Conservation (phyloP, 2,888 invertebrate species). For the Cyclophora punctaria region DNA sequence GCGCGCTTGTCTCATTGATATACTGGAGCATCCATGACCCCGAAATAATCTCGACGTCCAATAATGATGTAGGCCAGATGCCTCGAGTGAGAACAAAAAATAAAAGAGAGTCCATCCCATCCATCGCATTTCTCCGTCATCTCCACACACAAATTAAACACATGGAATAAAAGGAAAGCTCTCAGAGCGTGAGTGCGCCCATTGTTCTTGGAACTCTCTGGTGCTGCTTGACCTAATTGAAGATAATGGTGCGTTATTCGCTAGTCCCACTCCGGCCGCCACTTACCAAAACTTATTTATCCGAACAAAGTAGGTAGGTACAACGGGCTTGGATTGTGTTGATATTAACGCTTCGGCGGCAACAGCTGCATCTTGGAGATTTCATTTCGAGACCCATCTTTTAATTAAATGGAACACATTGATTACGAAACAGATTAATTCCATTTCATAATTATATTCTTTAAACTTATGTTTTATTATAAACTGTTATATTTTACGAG, state of each 20-base stretch:
- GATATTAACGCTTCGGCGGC: conserved; percentile 11
- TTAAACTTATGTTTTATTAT: no score
- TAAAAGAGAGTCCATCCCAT: conserved; percentile 35
- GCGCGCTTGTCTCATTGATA: conserved; percentile 30
- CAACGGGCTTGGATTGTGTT: conserved; percentile 20
- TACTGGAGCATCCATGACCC: conserved; percentile 25
- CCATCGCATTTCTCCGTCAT: conserved; percentile 52
- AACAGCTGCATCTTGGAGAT: conserved; percentile 17
- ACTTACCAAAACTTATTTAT: conserved; percentile 53
- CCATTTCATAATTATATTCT: no score
- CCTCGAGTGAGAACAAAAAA: conserved; percentile 34
- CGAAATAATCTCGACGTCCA: conserved; percentile 28
- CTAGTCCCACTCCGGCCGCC: conserved; percentile 47
- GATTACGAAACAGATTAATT: no score
- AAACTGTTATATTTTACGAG: no score
- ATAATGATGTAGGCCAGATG: conserved; percentile 42
- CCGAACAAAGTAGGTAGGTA: conserved; percentile 33
- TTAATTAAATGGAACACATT: no score
- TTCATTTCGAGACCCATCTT: conserved; percentile 2
- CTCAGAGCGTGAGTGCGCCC: conserved; percentile 63
- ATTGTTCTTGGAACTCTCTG: conserved; percentile 66
- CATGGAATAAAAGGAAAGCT: conserved; percentile 63
- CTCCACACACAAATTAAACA: conserved; percentile 54
- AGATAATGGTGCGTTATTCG: conserved; percentile 70
- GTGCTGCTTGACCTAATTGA: conserved; percentile 70